Conservation (phyloP, 2,888 invertebrate species). For the Caenorhabditis sinica region DNA sequence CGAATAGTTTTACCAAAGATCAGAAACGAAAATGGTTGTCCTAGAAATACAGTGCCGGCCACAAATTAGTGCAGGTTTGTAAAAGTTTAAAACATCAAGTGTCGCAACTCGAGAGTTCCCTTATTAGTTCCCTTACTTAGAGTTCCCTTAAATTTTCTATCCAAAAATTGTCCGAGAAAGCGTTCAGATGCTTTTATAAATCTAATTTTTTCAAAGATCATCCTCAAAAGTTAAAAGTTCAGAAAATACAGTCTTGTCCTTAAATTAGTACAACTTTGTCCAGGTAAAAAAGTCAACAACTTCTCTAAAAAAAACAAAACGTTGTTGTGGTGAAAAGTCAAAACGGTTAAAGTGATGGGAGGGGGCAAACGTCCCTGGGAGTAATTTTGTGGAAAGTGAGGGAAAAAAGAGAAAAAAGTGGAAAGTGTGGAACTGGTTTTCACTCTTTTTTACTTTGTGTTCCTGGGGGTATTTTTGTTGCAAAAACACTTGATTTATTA, state of each 20-base stretch:
- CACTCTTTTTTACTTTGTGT: slow-evolving; percentile 21
- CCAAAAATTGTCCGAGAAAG: too few species aligned
- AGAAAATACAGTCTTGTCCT: neutral
- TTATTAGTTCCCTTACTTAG: too few species aligned
- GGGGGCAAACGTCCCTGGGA: slow-evolving; percentile 13
- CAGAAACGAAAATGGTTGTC: neutral
- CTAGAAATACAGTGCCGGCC: neutral
- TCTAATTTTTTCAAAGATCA: neutral
- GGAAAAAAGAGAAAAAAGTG: neutral
- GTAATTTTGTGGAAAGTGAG: slow-evolving; percentile 46
- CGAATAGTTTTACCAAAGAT: neutral
- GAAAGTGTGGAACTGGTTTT: slow-evolving; percentile 29
- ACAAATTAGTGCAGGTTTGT: neutral
- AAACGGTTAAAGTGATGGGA: slow-evolving; percentile 42
- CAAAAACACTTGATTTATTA: slow-evolving; percentile 31
- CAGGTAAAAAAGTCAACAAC: slow-evolving; percentile 14
- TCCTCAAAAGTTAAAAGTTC: neutral
- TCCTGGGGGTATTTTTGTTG: slow-evolving; percentile 11
- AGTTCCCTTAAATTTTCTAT: too few species aligned
- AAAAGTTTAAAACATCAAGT: neutral
- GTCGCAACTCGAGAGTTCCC: too few species aligned
- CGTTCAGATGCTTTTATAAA: too few species aligned
- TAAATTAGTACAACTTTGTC: neutral
- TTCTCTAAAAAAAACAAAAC: slow-evolving; percentile 27
- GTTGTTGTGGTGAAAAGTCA: slow-evolving; percentile 34